Conservation (phyloP, 2,888 invertebrate genomes). For the Lottia scabra region DNA sequence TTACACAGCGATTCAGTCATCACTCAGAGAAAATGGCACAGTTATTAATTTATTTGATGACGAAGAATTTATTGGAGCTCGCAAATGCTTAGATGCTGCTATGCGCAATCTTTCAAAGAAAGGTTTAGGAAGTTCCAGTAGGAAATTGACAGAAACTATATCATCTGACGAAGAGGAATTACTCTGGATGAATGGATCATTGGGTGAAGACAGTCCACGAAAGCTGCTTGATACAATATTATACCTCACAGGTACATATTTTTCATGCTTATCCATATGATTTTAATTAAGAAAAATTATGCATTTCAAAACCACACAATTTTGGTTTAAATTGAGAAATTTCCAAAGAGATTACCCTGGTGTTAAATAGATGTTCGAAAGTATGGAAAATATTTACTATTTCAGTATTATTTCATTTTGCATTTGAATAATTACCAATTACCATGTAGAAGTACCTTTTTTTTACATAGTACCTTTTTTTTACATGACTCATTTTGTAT, state of each 20-base stretch:
- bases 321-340: too few relatives aligned
- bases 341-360: too few relatives aligned
- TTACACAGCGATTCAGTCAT: background rate
- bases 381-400: too few relatives aligned
- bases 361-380: too few relatives aligned
- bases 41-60: background rate
- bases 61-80: background rate
- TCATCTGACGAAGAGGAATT: slow-evolving; percentile 1
- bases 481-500: background rate
- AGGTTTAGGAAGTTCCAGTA: background rate
- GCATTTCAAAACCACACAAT: too few relatives aligned
- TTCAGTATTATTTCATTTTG: too few relatives aligned
- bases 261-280: too few relatives aligned
- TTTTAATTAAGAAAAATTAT: background rate
- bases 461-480: too few relatives aligned
- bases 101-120: background rate
- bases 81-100: slow-evolving; percentile 3
- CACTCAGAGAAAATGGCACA: too few relatives aligned
- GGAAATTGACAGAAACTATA: background rate
- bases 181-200: background rate
- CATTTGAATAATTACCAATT: too few relatives aligned
- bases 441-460: too few relatives aligned
- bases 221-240: slow-evolving; percentile 6
- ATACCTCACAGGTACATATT: slow-evolving; percentile 2
- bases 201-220: background rate